Conservation (phyloP, 2,113 vertebrate species). For the Podiceps cristatus region DNA sequence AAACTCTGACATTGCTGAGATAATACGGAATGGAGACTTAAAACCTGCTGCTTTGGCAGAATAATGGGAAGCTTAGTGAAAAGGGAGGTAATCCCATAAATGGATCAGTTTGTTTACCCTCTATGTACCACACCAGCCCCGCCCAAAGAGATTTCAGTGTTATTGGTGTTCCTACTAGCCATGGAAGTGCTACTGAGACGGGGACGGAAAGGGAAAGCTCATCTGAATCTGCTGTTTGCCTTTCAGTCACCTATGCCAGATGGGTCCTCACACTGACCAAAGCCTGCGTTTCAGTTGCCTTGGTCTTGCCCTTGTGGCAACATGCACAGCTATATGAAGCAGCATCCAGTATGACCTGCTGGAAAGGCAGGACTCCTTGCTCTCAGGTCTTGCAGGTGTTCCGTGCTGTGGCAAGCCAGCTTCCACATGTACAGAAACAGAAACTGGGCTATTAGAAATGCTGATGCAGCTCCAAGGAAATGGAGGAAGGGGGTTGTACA, state of each 20-base stretch:
- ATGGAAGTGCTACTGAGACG: not conserved
- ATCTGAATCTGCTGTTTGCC: not conserved
- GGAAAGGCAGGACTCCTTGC: not conserved
- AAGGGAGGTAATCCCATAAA: conserved; percentile 35
- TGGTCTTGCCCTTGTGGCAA: not conserved
- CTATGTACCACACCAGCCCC: not conserved
- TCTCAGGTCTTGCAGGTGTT: not conserved
- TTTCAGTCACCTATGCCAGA: not conserved
- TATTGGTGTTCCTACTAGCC: not conserved
- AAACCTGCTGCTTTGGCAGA: conserved; percentile 4
- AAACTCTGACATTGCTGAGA: not conserved
- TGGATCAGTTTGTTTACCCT: conserved; percentile 22
- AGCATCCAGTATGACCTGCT: not conserved
- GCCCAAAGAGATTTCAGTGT: not conserved
- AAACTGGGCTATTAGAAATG: not conserved
- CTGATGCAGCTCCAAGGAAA: not conserved
- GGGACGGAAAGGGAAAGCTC: not conserved
- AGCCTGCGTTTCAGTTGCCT: not conserved
- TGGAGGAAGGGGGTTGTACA: not conserved
- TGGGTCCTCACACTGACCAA: not conserved
- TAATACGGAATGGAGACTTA: not conserved
- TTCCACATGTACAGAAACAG: not conserved
- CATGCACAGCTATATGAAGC: rapidly evolving
- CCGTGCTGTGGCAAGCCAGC: not conserved
- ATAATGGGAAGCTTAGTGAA: conserved; percentile 44